Evolutionary conservation across 2,113 vertebrate species (phyloP).

Genomic region (Oreotragus oreotragus): DNA sequence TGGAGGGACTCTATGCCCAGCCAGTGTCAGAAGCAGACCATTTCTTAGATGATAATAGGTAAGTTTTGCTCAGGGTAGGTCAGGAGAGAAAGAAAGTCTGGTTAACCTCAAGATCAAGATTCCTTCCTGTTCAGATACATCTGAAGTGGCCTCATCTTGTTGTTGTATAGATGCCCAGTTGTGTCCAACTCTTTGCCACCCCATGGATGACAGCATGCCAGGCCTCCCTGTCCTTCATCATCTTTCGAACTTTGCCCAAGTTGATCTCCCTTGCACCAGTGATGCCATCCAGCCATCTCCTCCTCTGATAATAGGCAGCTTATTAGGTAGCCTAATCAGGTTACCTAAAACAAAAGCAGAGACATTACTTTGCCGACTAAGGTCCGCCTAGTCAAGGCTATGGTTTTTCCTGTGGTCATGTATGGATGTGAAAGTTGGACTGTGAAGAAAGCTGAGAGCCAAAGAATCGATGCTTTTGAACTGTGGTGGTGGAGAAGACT

Average conservation of each 20-base stretch:
- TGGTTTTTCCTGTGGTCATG: too few species aligned
- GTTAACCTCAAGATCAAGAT: not conserved
- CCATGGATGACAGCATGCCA: not conserved
- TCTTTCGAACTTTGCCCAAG: not conserved
- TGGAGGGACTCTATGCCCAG: not conserved
- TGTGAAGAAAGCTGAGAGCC: too few species aligned
- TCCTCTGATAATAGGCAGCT: not conserved
- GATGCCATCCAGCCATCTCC: not conserved
- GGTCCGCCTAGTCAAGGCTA: too few species aligned
- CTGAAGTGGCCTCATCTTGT: not conserved
- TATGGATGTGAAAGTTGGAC: too few species aligned
- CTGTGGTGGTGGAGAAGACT: too few species aligned
- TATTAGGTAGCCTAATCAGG: too few species aligned
- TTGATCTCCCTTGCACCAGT: not conserved
- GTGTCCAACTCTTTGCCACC: not conserved
- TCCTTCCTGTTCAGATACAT: not conserved
- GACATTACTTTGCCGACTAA: too few species aligned
- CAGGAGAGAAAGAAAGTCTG: not conserved
- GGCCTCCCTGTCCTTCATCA: not conserved
- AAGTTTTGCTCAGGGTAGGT: not conserved
- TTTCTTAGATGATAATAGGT: not conserved
- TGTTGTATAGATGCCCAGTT: not conserved
- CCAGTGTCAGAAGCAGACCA: not conserved
- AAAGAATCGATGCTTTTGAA: too few species aligned
- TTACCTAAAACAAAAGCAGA: too few species aligned